phyloP scores from a whole-genome alignment of 2,888 invertebrate species.

The Aphodius granarius region DNA sequence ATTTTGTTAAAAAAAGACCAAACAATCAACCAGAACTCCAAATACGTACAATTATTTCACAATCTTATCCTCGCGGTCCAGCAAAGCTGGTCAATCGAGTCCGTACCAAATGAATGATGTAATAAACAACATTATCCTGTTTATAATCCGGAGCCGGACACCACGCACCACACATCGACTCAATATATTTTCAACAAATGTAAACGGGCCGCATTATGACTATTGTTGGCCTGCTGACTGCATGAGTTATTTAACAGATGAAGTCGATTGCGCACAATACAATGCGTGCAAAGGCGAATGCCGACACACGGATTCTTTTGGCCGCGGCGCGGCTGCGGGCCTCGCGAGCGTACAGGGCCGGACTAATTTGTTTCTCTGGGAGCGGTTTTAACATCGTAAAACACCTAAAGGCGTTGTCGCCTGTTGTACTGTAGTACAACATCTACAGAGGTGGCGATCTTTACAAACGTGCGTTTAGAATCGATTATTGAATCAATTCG shows the following conservation, averaged over 20 bases:
- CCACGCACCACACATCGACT: not conserved
- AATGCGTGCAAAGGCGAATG: slow-evolving; percentile 5
- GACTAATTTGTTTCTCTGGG: not conserved
- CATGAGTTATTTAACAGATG: slow-evolving; percentile 33
- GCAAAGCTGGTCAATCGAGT: not conserved
- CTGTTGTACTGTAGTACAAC: no score
- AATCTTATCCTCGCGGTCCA: not conserved
- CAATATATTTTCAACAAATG: slow-evolving; percentile 27
- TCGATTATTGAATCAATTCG: not conserved
- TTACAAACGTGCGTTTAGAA: not conserved
- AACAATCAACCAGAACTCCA: not conserved
- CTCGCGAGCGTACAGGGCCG: not conserved
- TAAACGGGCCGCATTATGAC: slow-evolving; percentile 12
- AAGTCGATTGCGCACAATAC: slow-evolving; percentile 24
- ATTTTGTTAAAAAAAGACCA: no score
- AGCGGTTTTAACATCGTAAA: not conserved
- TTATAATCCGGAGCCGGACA: not conserved
- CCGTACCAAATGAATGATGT: not conserved
- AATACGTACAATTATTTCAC: not conserved
- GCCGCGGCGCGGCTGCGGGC: not conserved
- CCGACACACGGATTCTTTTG: not conserved
- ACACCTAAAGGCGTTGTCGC: not conserved
- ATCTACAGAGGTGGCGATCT: not conserved
- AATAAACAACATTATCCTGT: not conserved
- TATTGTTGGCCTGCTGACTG: slow-evolving; percentile 21